These are phyloP conservation scores for Psittacula echo DNA, from an alignment of 2,797 vertebrate genomes.

Conservation along the genomic window DNA sequence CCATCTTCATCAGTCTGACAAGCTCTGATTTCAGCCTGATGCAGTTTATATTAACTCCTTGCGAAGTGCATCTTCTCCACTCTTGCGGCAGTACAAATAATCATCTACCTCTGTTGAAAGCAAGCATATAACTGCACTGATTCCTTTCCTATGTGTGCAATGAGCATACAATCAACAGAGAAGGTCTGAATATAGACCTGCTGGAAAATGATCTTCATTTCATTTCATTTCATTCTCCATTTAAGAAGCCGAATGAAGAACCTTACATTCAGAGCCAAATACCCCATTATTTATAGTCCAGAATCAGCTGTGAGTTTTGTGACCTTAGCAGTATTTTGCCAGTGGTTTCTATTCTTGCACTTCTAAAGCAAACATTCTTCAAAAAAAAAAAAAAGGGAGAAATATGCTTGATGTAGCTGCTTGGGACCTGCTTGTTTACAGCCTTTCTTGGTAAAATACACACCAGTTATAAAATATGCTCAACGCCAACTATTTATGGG, in stretches of 20 bases:
- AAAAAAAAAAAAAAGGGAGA: background rate
- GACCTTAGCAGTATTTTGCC: no score
- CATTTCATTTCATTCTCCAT: no score
- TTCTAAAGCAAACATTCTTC: background rate
- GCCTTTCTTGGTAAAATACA: background rate
- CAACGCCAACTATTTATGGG: no score
- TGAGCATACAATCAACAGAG: background rate
- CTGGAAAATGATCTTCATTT: fast-evolving
- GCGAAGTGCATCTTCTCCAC: background rate
- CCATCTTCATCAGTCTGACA: background rate
- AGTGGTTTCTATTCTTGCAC: background rate
- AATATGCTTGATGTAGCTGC: no score
- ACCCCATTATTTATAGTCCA: background rate
- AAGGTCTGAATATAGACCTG: no score
- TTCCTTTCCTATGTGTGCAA: background rate
- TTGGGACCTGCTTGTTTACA: no score
- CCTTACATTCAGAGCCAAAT: background rate
- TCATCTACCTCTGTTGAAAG: background rate
- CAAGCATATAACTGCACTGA: fast-evolving
- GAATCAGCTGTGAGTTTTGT: no score
- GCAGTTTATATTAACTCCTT: background rate
- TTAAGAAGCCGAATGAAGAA: background rate
- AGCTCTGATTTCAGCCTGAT: background rate
- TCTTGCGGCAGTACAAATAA: background rate
- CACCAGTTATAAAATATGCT: background rate